A percentile compares a stretch with the other conserved stretches of the same genome.
phyloP scores from a whole-genome alignment of 2,797 vertebrate species.

The Gymnopithys bicolor region DNA sequence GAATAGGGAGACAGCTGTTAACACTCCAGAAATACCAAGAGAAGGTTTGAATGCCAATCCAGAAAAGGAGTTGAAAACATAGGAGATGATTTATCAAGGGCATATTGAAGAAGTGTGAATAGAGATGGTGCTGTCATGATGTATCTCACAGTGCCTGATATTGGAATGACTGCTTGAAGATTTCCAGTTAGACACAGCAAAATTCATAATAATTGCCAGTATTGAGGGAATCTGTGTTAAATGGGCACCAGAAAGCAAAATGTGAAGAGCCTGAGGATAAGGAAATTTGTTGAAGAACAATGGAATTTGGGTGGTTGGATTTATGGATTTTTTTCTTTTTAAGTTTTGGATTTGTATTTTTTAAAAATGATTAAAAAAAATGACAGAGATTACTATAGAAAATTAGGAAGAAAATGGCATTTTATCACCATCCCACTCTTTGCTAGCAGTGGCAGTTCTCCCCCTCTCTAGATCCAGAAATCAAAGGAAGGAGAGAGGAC shows the following conservation, averaged over 20 bases:
- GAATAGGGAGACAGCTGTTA: slow-evolving; percentile 58
- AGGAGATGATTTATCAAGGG: slow-evolving; percentile 57
- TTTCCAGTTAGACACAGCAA: neutral
- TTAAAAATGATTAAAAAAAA: neutral
- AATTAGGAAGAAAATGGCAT: neutral
- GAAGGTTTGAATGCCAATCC: slow-evolving; percentile 57
- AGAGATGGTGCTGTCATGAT: slow-evolving; percentile 42
- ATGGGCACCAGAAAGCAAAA: neutral
- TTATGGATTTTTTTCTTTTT: neutral
- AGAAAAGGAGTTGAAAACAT: slow-evolving; percentile 68
- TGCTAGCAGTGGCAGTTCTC: neutral
- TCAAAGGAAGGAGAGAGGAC: neutral
- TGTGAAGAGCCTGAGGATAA: neutral
- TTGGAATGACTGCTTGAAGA: slow-evolving; percentile 3
- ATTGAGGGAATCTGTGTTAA: neutral
- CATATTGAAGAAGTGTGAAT: slow-evolving; percentile 56
- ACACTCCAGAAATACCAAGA: slow-evolving; percentile 45
- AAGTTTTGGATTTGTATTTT: neutral
- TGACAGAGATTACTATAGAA: neutral
- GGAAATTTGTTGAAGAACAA: neutral
- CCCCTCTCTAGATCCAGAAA: neutral
- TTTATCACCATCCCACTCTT: neutral
- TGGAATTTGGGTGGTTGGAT: neutral
- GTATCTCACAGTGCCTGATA: slow-evolving; percentile 9
- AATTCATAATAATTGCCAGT: neutral